A percentile compares a stretch with the other conserved stretches of the same genome.
Evolutionary conservation across 2,113 vertebrate genomes (phyloP).

Genomic region (Oncorhynchus keta): DNA sequence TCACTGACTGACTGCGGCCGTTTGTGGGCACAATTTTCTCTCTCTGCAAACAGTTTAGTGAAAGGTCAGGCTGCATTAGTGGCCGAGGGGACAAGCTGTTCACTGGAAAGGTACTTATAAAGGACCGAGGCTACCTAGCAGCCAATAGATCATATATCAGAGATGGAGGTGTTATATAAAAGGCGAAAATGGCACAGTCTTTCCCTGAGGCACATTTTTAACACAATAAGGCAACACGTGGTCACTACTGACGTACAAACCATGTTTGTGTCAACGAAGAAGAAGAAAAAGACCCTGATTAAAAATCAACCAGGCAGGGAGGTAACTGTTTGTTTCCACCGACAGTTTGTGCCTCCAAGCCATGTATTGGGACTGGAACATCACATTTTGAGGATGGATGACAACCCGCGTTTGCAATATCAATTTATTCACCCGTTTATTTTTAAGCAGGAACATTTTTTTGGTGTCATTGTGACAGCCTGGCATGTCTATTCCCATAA

Average conservation of each 20-base stretch:
- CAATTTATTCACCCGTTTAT: background rate
- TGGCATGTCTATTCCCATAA: background rate
- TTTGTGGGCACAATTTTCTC: slow-evolving; percentile 29
- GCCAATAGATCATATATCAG: slow-evolving; percentile 20
- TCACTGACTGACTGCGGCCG: background rate
- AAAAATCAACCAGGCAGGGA: too few species aligned
- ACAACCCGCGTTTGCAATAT: too few species aligned
- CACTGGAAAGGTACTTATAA: slow-evolving; percentile 4
- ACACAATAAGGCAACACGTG: background rate
- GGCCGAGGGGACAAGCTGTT: slow-evolving; percentile 8
- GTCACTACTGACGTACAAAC: background rate
- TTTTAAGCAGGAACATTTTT: background rate
- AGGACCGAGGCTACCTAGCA: slow-evolving; percentile 4
- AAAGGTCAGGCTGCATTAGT: slow-evolving; percentile 40
- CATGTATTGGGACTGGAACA: too few species aligned
- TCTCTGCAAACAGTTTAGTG: slow-evolving; percentile 34
- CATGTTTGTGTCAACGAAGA: background rate
- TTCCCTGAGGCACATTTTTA: background rate
- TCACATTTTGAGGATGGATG: too few species aligned
- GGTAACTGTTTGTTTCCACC: too few species aligned
- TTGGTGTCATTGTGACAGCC: background rate
- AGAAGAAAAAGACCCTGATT: too few species aligned
- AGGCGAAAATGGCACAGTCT: background rate
- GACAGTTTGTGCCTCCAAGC: too few species aligned
- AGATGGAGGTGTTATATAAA: slow-evolving; percentile 10